Percentiles rank a stretch among this genome's conserved stretches.
These are phyloP conservation scores for Carassius carassius DNA, from an alignment of 2,113 vertebrate genomes.

Conservation along the genomic window DNA sequence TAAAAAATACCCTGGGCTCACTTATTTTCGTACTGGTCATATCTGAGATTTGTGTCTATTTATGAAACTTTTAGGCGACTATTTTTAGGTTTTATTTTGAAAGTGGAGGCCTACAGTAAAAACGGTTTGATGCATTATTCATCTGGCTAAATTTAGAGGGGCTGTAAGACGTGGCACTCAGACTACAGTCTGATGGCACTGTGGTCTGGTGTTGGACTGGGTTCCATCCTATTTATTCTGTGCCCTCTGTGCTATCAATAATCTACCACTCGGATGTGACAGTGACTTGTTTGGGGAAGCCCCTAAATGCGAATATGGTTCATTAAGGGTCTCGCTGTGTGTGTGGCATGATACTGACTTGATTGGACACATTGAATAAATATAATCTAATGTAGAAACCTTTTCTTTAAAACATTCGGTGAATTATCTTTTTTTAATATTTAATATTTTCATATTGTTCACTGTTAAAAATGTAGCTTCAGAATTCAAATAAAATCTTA, in stretches of 20 bases:
- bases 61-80: conserved; percentile 49
- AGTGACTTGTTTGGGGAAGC: background rate
- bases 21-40: conserved; percentile 21
- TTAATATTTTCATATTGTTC: background rate
- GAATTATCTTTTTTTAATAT: background rate
- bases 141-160: conserved; percentile 43
- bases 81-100: conserved; percentile 52
- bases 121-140: conserved; percentile 44
- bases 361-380: background rate
- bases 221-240: conserved; percentile 12
- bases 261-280: background rate
- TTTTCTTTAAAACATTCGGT: background rate
- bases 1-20: conserved; percentile 1
- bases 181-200: conserved; percentile 18
- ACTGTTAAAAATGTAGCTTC: background rate
- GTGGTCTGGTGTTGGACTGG: background rate
- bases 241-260: conserved; percentile 19
- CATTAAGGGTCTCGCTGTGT: background rate
- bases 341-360: background rate
- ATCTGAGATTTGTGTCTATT: conserved; percentile 45
- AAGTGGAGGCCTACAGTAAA: conserved; percentile 30
- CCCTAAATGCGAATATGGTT: background rate
- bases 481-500: background rate
- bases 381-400: background rate
- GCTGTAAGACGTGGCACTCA: conserved; percentile 25